These are phyloP conservation scores for Paratilapia polleni DNA, from an alignment of 2,113 vertebrate species.

Conservation along the genomic window DNA sequence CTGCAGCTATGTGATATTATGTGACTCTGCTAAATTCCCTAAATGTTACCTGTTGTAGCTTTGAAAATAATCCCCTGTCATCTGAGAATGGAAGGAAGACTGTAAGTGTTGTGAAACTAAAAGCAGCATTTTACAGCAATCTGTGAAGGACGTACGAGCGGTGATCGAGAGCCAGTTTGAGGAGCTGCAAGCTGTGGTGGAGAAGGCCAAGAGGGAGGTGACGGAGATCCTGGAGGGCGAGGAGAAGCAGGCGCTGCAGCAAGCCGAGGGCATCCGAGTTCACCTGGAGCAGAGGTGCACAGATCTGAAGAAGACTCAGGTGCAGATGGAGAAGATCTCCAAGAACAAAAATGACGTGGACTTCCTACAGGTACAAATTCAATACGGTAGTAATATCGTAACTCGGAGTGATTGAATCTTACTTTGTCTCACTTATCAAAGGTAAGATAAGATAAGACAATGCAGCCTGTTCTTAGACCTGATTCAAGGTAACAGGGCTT, in stretches of 20 bases:
- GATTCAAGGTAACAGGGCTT: not conserved
- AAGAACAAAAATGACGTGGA: slow-evolving; percentile 79
- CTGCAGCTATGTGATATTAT: not conserved
- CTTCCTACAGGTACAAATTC: slow-evolving; percentile 81
- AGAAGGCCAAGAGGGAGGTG: slow-evolving; percentile 78
- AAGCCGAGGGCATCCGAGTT: slow-evolving; percentile 82
- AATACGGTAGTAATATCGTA: not conserved
- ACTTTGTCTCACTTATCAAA: not conserved
- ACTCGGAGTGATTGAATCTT: not conserved
- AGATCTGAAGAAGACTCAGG: slow-evolving; percentile 79
- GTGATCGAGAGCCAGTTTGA: slow-evolving; percentile 82
- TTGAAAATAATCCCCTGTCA: not conserved
- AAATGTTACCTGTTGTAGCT: not conserved
- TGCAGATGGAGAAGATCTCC: slow-evolving; percentile 78
- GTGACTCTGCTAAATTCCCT: not conserved
- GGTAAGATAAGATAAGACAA: not conserved
- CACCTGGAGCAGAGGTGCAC: slow-evolving; percentile 81
- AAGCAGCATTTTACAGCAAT: slow-evolving; percentile 69
- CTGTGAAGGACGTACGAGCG: slow-evolving; percentile 80
- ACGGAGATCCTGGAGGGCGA: slow-evolving; percentile 83
- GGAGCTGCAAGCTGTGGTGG: slow-evolving; percentile 77
- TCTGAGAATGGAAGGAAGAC: accelerated
- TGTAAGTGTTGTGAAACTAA: not conserved
- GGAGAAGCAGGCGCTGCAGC: slow-evolving; percentile 78
- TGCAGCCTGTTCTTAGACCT: accelerated